phyloP scores from a whole-genome alignment of 2,888 invertebrate species.

The Hirtodrosophila histrioides region DNA sequence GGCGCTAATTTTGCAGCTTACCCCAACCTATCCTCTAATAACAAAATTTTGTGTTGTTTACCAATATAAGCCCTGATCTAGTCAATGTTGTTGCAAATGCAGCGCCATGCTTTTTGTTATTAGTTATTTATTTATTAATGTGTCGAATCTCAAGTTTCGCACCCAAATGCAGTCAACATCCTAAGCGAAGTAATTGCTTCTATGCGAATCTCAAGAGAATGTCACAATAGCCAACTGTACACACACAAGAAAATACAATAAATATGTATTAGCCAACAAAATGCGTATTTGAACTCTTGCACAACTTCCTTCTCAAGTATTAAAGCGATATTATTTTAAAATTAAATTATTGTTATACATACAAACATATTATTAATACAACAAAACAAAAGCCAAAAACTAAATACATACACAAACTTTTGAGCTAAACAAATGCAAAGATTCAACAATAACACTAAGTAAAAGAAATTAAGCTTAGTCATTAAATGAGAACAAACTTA shows the following conservation, averaged over 20 bases:
- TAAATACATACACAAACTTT: slow-evolving; percentile 21
- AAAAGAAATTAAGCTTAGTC: slow-evolving; percentile 44
- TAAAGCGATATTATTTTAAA: slow-evolving; percentile 79
- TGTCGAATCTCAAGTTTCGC: slow-evolving; percentile 72
- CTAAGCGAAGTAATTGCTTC: slow-evolving; percentile 52
- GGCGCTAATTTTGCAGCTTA: slow-evolving; percentile 40
- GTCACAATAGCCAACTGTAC: slow-evolving; percentile 60
- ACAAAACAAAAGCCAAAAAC: slow-evolving; percentile 30
- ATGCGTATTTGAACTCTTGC: slow-evolving; percentile 66
- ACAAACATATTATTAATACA: slow-evolving; percentile 62
- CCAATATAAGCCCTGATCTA: slow-evolving; percentile 53
- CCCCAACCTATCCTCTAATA: slow-evolving; percentile 9
- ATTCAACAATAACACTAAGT: slow-evolving; percentile 40
- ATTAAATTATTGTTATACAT: slow-evolving; percentile 69
- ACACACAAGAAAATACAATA: slow-evolving; percentile 31
- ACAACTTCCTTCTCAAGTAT: slow-evolving; percentile 79
- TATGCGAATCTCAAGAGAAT: slow-evolving; percentile 72
- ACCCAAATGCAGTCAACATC: slow-evolving; percentile 47
- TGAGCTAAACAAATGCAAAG: slow-evolving; percentile 44
- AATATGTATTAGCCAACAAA: slow-evolving; percentile 35
- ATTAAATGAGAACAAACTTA: slow-evolving; percentile 30
- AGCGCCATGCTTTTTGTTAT: slow-evolving; percentile 71
- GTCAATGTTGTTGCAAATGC: slow-evolving; percentile 63
- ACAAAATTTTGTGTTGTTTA: slow-evolving; percentile 29
- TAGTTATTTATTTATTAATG: slow-evolving; percentile 72